These are phyloP conservation scores for Agriotes lineatus DNA, from an alignment of 2,888 invertebrate species.

Conservation along the genomic window DNA sequence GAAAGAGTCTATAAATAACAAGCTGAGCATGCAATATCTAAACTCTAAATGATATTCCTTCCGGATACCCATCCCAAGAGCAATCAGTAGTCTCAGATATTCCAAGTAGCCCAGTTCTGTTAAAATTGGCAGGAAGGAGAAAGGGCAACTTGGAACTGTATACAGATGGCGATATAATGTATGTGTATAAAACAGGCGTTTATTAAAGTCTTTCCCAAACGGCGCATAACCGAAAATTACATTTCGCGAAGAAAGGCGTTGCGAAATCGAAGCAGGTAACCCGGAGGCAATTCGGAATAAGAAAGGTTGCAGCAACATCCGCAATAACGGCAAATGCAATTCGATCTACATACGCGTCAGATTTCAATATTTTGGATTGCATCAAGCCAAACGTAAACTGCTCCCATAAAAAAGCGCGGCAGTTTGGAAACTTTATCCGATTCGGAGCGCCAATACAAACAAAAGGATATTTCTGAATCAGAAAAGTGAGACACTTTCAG, in stretches of 20 bases:
- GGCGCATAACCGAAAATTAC: neutral
- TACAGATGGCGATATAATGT: too few species aligned
- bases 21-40: too few species aligned
- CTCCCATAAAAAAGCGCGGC: slow-evolving; percentile 17
- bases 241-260: neutral
- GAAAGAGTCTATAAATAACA: too few species aligned
- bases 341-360: slow-evolving; percentile 18
- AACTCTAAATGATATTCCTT: too few species aligned
- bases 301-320: neutral
- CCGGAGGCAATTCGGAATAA: neutral
- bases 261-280: neutral
- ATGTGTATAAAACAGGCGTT: neutral
- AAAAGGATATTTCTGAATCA: slow-evolving; percentile 44
- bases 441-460: slow-evolving; percentile 46
- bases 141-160: too few species aligned
- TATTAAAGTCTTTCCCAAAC: neutral
- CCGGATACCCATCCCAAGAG: too few species aligned
- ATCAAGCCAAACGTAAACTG: slow-evolving; percentile 13
- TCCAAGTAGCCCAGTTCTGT: too few species aligned
- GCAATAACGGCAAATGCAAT: slow-evolving; percentile 11
- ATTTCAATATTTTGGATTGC: slow-evolving; percentile 27
- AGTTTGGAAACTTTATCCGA: slow-evolving; percentile 35
- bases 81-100: too few species aligned
- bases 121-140: too few species aligned
- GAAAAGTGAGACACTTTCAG: slow-evolving; percentile 48